phyloP scores from a whole-genome alignment of 2,888 invertebrate species.

The Matsumyia berberina region DNA sequence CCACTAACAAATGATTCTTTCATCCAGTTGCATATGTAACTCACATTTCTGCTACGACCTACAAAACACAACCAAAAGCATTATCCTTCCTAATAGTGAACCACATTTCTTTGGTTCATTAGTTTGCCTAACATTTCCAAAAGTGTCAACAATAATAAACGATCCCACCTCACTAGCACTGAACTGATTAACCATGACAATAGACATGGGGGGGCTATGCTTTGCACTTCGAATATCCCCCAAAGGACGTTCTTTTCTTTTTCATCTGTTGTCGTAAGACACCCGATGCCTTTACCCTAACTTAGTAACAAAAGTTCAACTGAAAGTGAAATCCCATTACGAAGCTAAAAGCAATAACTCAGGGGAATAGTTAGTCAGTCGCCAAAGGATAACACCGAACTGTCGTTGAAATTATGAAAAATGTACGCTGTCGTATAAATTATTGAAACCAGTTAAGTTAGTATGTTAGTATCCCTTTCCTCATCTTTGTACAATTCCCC shows the following conservation, averaged over 20 bases:
- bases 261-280: constrained; percentile 5
- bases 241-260: constrained; percentile 31
- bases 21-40: too few species aligned
- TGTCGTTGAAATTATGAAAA: constrained; percentile 42
- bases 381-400: constrained; percentile 26
- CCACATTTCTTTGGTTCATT: constrained; percentile 29
- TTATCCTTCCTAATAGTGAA: background rate
- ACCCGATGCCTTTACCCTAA: background rate
- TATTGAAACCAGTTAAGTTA: constrained; percentile 38
- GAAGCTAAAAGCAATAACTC: constrained; percentile 24
- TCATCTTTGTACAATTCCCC: constrained; percentile 3
- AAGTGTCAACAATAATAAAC: constrained; percentile 54
- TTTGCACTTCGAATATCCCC: constrained; percentile 15
- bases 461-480: constrained; percentile 7
- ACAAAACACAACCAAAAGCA: too few species aligned
- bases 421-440: constrained; percentile 33
- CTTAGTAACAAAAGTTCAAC: background rate
- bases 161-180: constrained; percentile 48
- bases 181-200: constrained; percentile 66
- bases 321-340: constrained; percentile 29
- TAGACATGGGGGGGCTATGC: constrained; percentile 23
- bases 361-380: constrained; percentile 28
- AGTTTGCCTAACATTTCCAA: constrained; percentile 27
- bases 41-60: too few species aligned
- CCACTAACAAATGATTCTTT: too few species aligned